These are phyloP conservation scores for Papilio machaon DNA, from an alignment of 1,140 invertebrate species.

Conservation along the genomic window DNA sequence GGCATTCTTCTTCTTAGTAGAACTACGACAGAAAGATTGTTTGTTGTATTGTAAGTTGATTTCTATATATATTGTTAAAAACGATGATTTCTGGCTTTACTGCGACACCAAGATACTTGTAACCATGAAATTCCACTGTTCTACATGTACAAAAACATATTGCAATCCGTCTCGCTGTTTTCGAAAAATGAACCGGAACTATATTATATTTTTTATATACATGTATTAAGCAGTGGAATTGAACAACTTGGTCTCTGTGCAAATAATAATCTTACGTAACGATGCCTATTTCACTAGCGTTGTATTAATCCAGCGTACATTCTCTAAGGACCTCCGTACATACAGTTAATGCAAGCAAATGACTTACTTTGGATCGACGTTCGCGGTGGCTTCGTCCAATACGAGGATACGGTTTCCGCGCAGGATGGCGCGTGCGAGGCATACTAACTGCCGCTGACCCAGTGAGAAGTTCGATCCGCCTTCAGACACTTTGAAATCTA, in stretches of 20 bases:
- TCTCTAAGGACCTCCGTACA: background rate
- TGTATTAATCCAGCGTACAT: background rate
- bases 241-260: background rate
- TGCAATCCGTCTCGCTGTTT: too few relatives aligned
- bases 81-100: too few relatives aligned
- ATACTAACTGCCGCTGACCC: slow-evolving; percentile 90
- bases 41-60: too few relatives aligned
- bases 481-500: slow-evolving; percentile 84
- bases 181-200: too few relatives aligned
- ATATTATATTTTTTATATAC: too few relatives aligned
- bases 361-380: slow-evolving; percentile 84
- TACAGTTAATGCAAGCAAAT: background rate
- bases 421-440: slow-evolving; percentile 88
- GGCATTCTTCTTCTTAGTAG: background rate
- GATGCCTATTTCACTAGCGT: too few relatives aligned
- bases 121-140: too few relatives aligned
- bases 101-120: too few relatives aligned
- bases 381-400: slow-evolving; percentile 87
- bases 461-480: slow-evolving; percentile 87
- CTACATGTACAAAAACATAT: too few relatives aligned
- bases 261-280: background rate
- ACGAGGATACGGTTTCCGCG: slow-evolving; percentile 88
- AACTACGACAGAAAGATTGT: background rate
- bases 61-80: too few relatives aligned
- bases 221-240: background rate